A percentile compares a stretch with the other conserved stretches of the same genome.
These are phyloP conservation scores for Diprion similis DNA, from an alignment of 1,140 invertebrate genomes.

Conservation along the genomic window DNA sequence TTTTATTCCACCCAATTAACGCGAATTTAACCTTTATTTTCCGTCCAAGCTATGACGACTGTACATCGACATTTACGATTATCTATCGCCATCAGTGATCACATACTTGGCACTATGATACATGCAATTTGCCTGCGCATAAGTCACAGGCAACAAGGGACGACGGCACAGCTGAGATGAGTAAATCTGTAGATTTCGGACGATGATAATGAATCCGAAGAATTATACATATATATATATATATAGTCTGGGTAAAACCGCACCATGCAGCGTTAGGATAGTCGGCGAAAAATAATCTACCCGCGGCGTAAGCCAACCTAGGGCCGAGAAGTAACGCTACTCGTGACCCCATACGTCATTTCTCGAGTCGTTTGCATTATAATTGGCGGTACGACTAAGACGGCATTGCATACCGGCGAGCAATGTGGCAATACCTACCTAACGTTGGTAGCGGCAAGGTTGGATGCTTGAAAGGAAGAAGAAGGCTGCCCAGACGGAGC, in stretches of 20 bases:
- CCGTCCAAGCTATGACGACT: background rate
- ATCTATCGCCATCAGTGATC: background rate
- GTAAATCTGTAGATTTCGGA: background rate
- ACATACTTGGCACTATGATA: background rate
- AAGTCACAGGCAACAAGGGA: background rate
- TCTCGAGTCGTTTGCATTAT: background rate
- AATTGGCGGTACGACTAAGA: constrained; percentile 12
- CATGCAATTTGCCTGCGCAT: background rate
- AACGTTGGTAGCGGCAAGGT: background rate
- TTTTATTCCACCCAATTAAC: background rate
- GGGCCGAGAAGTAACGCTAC: background rate
- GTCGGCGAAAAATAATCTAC: background rate
- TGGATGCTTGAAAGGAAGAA: constrained; percentile 1
- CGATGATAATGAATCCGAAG: background rate
- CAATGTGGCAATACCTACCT: constrained; percentile 10
- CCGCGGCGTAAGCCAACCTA: background rate
- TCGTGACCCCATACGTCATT: background rate
- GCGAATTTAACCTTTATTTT: background rate
- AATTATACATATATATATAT: too few species aligned
- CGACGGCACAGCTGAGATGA: background rate
- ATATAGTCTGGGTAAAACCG: too few species aligned
- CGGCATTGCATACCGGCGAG: background rate
- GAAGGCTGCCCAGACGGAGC: background rate
- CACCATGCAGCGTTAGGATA: background rate
- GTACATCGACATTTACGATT: background rate